Conservation (phyloP, 1,140 invertebrate species). For the Sycophila sp. region DNA sequence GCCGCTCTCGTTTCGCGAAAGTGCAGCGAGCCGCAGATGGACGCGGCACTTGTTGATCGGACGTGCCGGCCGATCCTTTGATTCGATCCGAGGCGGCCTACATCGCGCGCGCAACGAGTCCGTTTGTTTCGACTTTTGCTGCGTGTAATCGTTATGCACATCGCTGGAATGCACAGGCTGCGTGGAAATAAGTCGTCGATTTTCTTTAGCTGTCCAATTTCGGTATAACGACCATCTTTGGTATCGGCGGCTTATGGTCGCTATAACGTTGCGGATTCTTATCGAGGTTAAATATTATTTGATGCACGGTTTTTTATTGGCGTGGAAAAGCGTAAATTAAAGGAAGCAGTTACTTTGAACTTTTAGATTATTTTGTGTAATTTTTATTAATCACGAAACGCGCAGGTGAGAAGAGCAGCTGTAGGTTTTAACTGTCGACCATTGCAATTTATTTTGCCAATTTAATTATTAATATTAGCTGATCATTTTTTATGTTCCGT, state of each 20-base stretch:
- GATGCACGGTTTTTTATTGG: too few species aligned
- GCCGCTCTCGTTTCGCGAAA: constrained; percentile 20
- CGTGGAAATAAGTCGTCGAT: too few species aligned
- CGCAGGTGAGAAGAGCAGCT: constrained; percentile 29
- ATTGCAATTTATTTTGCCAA: not conserved
- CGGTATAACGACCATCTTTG: too few species aligned
- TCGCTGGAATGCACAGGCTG: too few species aligned
- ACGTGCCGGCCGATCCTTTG: not conserved
- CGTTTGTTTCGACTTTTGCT: too few species aligned
- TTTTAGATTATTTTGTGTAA: constrained; percentile 21
- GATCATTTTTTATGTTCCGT: too few species aligned
- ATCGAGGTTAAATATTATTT: too few species aligned
- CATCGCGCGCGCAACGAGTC: not conserved
- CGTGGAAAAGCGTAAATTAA: too few species aligned
- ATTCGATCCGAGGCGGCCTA: not conserved
- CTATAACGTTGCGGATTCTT: too few species aligned
- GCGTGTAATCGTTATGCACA: too few species aligned
- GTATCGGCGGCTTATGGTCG: too few species aligned
- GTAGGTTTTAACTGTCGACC: not conserved
- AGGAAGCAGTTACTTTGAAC: constrained; percentile 18
- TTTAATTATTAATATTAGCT: constrained; percentile 4
- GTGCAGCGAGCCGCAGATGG: not conserved
- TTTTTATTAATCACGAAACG: not conserved
- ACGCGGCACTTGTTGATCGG: not conserved
- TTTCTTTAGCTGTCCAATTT: too few species aligned